Conservation (phyloP, 1,140 invertebrate genomes). For the Sinonovacula constricta region DNA sequence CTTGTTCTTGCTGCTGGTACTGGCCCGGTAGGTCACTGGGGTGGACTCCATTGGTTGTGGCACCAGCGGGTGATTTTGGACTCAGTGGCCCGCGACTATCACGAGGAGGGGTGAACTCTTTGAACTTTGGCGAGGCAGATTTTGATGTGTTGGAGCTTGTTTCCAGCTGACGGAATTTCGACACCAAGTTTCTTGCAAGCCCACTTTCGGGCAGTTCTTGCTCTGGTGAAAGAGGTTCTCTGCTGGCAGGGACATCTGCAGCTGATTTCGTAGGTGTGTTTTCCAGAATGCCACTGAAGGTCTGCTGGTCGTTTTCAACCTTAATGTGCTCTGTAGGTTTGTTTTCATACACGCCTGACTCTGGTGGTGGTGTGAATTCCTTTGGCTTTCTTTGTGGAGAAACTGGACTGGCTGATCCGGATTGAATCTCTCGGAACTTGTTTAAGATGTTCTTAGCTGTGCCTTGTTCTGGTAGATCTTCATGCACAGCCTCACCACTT, state of each 20-base stretch:
- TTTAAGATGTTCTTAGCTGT: slow-evolving; percentile 65
- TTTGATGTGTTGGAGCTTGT: slow-evolving; percentile 57
- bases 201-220: slow-evolving; percentile 72
- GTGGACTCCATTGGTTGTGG: slow-evolving; percentile 62
- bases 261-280: slow-evolving; percentile 61
- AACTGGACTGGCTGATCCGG: slow-evolving; percentile 36
- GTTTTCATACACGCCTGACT: slow-evolving; percentile 62
- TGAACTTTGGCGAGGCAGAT: slow-evolving; percentile 57
- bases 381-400: slow-evolving; percentile 48
- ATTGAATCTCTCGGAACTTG: slow-evolving; percentile 65
- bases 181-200: slow-evolving; percentile 70
- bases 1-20: slow-evolving; percentile 65
- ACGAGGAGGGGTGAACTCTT: slow-evolving; percentile 74
- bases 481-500: slow-evolving; percentile 57
- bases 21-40: slow-evolving; percentile 70
- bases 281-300: slow-evolving; percentile 73
- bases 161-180: slow-evolving; percentile 71
- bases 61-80: slow-evolving; percentile 58
- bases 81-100: slow-evolving; percentile 57
- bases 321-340: slow-evolving; percentile 56
- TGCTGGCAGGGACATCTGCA: slow-evolving; percentile 62
- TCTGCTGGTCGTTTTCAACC: slow-evolving; percentile 59
- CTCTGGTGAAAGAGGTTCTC: slow-evolving; percentile 53
- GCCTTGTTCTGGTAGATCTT: slow-evolving; percentile 69
- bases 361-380: slow-evolving; percentile 62